Evolutionary conservation across 64 coral and sea anemone species (phyloP), one percentile per base, ranked within the genome.

Genomic region (Montipora capricornis): DNA sequence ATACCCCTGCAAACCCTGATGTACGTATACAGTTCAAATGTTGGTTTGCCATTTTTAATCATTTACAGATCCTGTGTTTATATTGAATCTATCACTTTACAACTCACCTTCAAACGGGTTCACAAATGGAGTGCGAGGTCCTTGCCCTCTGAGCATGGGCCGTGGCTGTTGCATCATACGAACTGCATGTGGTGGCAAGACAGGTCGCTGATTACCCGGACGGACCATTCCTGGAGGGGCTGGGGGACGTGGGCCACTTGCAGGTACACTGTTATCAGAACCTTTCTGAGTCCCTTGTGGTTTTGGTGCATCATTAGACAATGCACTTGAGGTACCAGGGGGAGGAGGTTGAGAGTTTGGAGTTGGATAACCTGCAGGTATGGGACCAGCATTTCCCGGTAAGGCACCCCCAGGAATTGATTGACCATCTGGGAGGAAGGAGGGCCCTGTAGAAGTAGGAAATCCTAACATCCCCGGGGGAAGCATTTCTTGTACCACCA

Each of bases 401-500:
- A 90, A 87, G 45, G 89, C 84, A 75, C 79, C 68, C 7, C 85
- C 74, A 51, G 89, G 93, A 12, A 96, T 77, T 24, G 91, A 88
- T 55, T 93, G 57, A 68, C 89, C 90, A 58, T 91, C 83, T 11
- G 94, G 89, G 19, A 93, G 45, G 75, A 96, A 96, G 0, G 78
- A 71, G 6, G 96, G 94, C 20, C 76, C 87, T 14, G 80, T 77
- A 16, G 95, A 44, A 44, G 24, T 17, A 49, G 96, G 98, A 83
- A 99, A 94, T 45, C 89, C 90, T 87, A 81, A 66, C 22, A 94
- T 62, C 84, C 96, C 96, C 20, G 87, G 87, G 45, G 87, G 93
- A 12, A 95, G 91, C 79, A 99, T 89, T 81, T 99, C 98, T 93
- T 99, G 94, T 48, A 96, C 94, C 20, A 99, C 98, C 3, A 99